These are phyloP conservation scores for Prorops nasuta DNA, from an alignment of 1,140 invertebrate genomes.

Conservation along the genomic window DNA sequence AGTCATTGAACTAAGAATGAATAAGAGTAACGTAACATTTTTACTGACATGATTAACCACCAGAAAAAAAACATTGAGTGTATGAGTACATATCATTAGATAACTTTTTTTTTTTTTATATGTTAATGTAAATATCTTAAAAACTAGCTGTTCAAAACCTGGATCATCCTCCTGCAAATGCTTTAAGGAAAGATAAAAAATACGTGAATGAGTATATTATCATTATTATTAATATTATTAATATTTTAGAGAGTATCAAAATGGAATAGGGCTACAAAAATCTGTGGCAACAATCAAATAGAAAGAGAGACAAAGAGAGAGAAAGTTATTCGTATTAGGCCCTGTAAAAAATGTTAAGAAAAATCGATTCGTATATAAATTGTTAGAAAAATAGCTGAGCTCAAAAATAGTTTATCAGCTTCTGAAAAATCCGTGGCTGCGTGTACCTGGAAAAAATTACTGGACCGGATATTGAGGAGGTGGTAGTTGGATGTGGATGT, in stretches of 20 bases:
- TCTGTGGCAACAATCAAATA: conserved; percentile 29
- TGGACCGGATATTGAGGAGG: conserved; percentile 14
- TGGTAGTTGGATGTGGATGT: conserved; percentile 12
- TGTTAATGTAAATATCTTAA: conserved; percentile 51
- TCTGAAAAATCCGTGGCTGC: conserved; percentile 54
- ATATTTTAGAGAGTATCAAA: too few relatives aligned
- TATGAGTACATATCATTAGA: conserved; percentile 47
- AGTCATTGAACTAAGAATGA: conserved; percentile 45
- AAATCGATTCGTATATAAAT: conserved; percentile 16
- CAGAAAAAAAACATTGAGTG: conserved; percentile 47
- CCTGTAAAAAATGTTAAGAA: conserved; percentile 47
- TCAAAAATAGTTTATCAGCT: conserved; percentile 54
- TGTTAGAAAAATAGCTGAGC: conserved; percentile 39
- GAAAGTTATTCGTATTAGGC: conserved; percentile 18
- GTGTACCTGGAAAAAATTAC: conserved; percentile 52
- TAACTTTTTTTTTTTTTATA: conserved; percentile 35
- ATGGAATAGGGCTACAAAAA: conserved; percentile 20
- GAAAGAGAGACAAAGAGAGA: conserved; percentile 38
- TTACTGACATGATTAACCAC: conserved; percentile 43
- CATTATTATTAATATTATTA: too few relatives aligned
- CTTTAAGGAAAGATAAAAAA: conserved; percentile 55
- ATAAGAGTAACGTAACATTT: conserved; percentile 41
- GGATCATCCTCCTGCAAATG: conserved; percentile 58
- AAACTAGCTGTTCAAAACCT: conserved; percentile 55
- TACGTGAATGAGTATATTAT: conserved; percentile 44